phyloP scores from a whole-genome alignment of 2,113 vertebrate species.

The Catharus bicknelli region DNA sequence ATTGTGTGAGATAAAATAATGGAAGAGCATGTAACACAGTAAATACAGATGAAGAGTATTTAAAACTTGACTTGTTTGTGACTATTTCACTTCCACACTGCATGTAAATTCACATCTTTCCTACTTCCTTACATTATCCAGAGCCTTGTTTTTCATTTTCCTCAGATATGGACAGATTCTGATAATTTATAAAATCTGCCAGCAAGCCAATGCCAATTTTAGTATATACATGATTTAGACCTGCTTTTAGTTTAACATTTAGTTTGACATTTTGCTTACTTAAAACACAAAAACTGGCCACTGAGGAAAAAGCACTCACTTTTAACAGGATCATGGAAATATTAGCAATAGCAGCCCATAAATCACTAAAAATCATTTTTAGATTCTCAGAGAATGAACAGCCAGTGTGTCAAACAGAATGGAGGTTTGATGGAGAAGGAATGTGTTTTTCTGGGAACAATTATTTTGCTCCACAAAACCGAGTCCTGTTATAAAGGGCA shows the following conservation, averaged over 20 bases:
- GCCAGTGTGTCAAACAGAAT: not conserved
- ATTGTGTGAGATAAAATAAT: not conserved
- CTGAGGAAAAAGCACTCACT: not conserved
- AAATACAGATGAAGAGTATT: not conserved
- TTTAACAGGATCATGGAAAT: slow-evolving; percentile 12
- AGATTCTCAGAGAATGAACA: slow-evolving; percentile 2
- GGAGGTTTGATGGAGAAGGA: not conserved
- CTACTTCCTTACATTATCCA: not conserved
- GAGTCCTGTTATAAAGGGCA: not conserved
- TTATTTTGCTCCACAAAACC: not conserved
- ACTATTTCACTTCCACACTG: not conserved
- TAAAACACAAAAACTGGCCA: slow-evolving; percentile 18
- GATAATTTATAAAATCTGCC: slow-evolving; percentile 6
- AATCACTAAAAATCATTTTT: slow-evolving; percentile 33
- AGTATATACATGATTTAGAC: not conserved
- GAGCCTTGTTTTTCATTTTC: not conserved
- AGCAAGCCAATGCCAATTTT: not conserved
- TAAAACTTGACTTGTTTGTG: not conserved
- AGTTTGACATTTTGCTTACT: slow-evolving; percentile 9
- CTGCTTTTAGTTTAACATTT: not conserved
- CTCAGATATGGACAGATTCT: not conserved
- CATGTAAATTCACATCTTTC: not conserved
- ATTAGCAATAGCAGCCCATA: slow-evolving; percentile 30
- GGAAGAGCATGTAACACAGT: not conserved
- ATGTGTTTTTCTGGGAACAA: not conserved